These are phyloP conservation scores for Apodemia duryi DNA, from an alignment of 2,888 invertebrate genomes.

Conservation along the genomic window DNA sequence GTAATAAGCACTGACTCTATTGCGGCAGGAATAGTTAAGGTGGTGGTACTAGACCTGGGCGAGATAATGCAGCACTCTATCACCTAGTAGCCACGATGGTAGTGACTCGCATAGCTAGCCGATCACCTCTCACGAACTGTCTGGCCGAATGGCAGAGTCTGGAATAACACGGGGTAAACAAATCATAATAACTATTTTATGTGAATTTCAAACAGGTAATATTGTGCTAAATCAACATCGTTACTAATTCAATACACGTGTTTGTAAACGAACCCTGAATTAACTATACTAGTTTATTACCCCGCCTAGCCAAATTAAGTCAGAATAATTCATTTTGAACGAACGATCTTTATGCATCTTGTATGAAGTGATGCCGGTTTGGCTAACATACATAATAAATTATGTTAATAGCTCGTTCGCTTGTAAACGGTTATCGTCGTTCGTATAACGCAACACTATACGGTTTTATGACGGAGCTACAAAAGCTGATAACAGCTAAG, in stretches of 20 bases:
- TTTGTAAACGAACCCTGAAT: background rate
- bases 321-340: background rate
- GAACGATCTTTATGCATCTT: constrained; percentile 1
- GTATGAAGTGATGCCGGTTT: constrained; percentile 1
- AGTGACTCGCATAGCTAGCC: too few relatives aligned
- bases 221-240: background rate
- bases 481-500: constrained; percentile 2
- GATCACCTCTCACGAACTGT: too few relatives aligned
- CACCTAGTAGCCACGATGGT: too few relatives aligned
- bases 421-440: constrained; percentile 12
- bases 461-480: background rate
- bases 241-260: background rate
- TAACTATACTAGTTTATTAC: background rate
- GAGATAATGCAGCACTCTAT: too few relatives aligned
- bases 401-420: constrained; percentile 12
- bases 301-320: background rate
- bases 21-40: too few relatives aligned
- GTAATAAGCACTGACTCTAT: too few relatives aligned
- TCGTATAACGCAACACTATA: background rate
- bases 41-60: too few relatives aligned
- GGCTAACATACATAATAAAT: constrained; percentile 12
- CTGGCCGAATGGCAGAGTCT: too few relatives aligned
- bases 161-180: too few relatives aligned
- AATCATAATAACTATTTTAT: too few relatives aligned
- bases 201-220: too few relatives aligned